Conservation (phyloP, 2,888 invertebrate genomes). For the Marronus borbonicus region DNA sequence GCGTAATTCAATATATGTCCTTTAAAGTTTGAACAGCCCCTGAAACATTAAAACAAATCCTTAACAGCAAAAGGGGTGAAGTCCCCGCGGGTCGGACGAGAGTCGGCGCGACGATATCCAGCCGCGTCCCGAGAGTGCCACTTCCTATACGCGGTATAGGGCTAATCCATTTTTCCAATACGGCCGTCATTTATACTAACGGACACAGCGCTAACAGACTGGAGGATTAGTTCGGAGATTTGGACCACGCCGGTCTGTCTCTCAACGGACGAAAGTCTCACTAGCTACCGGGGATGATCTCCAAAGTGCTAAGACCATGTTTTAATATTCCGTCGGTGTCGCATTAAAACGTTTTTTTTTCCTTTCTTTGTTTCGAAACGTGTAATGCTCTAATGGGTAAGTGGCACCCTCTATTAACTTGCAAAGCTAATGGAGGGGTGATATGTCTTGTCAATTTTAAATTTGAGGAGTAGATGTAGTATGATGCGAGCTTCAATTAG, state of each 20-base stretch:
- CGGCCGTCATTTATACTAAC: constrained; percentile 69
- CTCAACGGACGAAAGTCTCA: not conserved
- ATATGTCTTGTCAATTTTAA: too few species aligned
- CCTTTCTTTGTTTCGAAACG: not conserved
- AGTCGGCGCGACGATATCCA: constrained; percentile 67
- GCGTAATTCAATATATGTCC: constrained; percentile 51
- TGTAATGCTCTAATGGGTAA: constrained; percentile 21
- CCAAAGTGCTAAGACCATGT: not conserved
- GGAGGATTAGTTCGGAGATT: constrained; percentile 30
- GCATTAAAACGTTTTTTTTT: constrained; percentile 22
- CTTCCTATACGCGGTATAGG: constrained; percentile 60
- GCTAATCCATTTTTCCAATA: constrained; percentile 70
- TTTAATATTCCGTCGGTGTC: constrained; percentile 40
- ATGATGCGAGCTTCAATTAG: too few species aligned
- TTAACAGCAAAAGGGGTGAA: constrained; percentile 59
- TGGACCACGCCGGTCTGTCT: not conserved
- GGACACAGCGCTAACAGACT: constrained; percentile 31
- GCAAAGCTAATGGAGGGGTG: constrained; percentile 1
- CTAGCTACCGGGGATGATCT: not conserved
- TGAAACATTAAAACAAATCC: constrained; percentile 61
- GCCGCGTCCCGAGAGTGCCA: constrained; percentile 65
- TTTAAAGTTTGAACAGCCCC: constrained; percentile 52
- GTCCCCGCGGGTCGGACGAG: constrained; percentile 63
- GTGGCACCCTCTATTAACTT: constrained; percentile 21
- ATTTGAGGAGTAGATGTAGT: too few species aligned